Conservation (phyloP, 2,797 vertebrate species). For the Ara ararauna region DNA sequence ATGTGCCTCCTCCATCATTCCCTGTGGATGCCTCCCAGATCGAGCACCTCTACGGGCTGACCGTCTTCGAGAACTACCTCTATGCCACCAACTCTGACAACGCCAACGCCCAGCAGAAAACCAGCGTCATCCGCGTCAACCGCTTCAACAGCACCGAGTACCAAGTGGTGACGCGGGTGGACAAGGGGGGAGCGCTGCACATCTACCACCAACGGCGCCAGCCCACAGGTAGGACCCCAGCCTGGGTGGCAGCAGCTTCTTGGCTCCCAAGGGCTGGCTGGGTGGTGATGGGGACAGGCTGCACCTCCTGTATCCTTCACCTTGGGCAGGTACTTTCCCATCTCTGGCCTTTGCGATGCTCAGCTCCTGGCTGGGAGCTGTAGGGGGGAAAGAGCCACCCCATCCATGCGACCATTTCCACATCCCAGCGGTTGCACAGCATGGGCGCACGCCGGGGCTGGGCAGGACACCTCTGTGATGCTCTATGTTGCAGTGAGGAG, state of each 20-base stretch:
- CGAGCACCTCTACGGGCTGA: conserved; percentile 93
- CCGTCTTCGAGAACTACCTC: conserved; percentile 97
- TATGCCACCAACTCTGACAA: conserved; percentile 97
- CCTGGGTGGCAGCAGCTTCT: not conserved
- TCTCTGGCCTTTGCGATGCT: not conserved
- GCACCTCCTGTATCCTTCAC: not conserved
- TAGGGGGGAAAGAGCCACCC: accelerated
- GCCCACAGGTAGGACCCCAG: conserved; percentile 83
- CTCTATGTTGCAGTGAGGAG: conserved; percentile 85
- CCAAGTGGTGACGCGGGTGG: conserved; percentile 92
- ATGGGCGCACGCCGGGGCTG: accelerated
- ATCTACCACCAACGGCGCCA: conserved; percentile 97
- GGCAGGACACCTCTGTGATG: accelerated
- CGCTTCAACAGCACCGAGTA: conserved; percentile 97
- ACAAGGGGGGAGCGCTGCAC: conserved; percentile 92
- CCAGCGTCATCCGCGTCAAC: conserved; percentile 95
- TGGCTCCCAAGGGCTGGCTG: not conserved
- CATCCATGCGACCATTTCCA: accelerated
- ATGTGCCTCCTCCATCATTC: accelerated
- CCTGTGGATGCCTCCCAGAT: conserved; percentile 79
- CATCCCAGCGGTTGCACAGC: accelerated
- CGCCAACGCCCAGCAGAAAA: conserved; percentile 94
- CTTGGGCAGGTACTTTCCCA: not conserved
- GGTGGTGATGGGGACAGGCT: not conserved
- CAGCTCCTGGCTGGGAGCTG: accelerated